Evolutionary conservation across 1,140 invertebrate genomes (phyloP).

Genomic region (Frieseomelitta varia): DNA sequence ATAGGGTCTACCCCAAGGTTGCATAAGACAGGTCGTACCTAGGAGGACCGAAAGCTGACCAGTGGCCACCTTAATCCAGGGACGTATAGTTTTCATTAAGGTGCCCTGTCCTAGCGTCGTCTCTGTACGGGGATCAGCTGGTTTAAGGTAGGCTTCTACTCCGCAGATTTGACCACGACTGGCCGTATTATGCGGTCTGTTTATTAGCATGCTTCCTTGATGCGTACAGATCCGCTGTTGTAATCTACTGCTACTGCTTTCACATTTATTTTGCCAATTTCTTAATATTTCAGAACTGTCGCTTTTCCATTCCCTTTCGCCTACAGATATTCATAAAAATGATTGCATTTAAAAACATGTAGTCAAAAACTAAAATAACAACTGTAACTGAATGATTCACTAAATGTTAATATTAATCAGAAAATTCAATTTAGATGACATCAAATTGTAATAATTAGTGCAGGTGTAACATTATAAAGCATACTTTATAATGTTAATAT

Average conservation of each 20-base stretch:
- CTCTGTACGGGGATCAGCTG: slow-evolving; percentile 79
- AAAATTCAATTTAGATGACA: not conserved
- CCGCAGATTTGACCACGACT: slow-evolving; percentile 69
- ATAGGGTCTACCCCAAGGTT: slow-evolving; percentile 68
- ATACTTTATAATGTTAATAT: not conserved
- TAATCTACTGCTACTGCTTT: slow-evolving; percentile 2
- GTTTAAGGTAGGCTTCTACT: slow-evolving; percentile 76
- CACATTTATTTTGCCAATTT: not conserved
- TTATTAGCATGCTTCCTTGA: slow-evolving; percentile 67
- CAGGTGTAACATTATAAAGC: too few relatives aligned
- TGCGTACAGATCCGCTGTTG: slow-evolving; percentile 18
- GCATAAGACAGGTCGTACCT: slow-evolving; percentile 76
- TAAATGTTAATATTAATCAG: not conserved
- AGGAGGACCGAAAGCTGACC: slow-evolving; percentile 71
- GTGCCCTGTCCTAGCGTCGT: slow-evolving; percentile 69
- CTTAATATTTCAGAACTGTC: not conserved
- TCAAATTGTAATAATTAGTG: not conserved
- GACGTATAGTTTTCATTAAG: slow-evolving; percentile 81
- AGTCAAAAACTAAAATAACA: not conserved
- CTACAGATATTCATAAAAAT: not conserved
- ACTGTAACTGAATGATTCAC: not conserved
- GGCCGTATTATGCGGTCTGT: slow-evolving; percentile 70
- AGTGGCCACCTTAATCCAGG: slow-evolving; percentile 79
- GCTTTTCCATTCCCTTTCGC: not conserved
- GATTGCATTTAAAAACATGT: not conserved